Evolutionary conservation across 2,888 invertebrate species (phyloP), one percentile per base, ranked within the genome.

Genomic region (Cataglyphis altisquamis): DNA sequence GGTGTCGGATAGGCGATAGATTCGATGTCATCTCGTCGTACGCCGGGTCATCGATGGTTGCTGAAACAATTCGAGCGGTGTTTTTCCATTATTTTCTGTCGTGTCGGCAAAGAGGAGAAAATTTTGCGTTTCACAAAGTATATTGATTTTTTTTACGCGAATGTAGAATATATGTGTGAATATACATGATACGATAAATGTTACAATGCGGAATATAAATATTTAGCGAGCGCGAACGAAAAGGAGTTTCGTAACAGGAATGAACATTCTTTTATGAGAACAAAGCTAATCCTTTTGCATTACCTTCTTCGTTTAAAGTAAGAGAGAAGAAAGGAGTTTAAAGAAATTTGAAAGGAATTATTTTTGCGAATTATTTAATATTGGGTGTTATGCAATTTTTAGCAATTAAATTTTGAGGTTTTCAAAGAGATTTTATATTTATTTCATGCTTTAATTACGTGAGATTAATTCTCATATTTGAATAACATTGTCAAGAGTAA

Each of bases 1-100:
- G 86, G 1, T 72, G 66, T 21, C 89, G 78, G 10, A 83, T 9
- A 0, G 67, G 80, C n/a, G 63, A 1, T 36, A 78, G 3, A 2
- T 64, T 36, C 15, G 25, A 3, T 21, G 60, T 4, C 1, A 25
- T 3, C 29, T 52, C 60, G 12, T 77, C 1, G 39, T 36, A 45
- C 5, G 1, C n/a, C 9, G 67, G 36, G 3, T 55, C 68, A 0
- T 83, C 72, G 39, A 80, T 72, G 15, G 52, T 1, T 2, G 15
- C 78, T 83, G 15, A 63, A 81, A 81, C 18, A 52, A 52, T 52
- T 52, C 52, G n/a, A n/a, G 32, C 45, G 25, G 62, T 67, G 29
- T 29, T 29, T n/a, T 67, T 15, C 6, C 39, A n/a, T 67, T n/a
- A 67, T n/a, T 57, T 41, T 41, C 15, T 8, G 2, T 8, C 1